Evolutionary conservation across 1,140 invertebrate genomes (phyloP), one percentile per base, ranked within the genome.

Genomic region (Papilio polyxenes): DNA sequence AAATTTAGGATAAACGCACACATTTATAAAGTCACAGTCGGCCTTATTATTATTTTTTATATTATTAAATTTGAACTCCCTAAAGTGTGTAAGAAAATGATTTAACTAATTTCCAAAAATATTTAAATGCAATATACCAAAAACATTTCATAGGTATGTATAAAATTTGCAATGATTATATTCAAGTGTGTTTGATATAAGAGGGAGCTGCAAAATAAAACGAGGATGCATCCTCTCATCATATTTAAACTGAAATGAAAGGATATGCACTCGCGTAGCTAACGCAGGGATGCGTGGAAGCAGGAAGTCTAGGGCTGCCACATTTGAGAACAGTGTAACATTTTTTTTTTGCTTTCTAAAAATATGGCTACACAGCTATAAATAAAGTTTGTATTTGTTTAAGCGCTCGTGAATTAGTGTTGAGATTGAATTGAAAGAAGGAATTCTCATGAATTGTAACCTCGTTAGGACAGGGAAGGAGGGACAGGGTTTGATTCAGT

Each of bases 161-260:
- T 11, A 9, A 23, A 65, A 31, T 65, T 65, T 65, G 10, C 20
- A 65, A 65, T 65, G 20, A 23, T 69, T 69, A 72, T 5, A 3
- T 72, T 2, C 11, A 72, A 31, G 23, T 37, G 13, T 72, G 65
- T 62, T 62, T 20, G 59, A 15, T 65, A 65, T 65, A 65, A 65
- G 23, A 65, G 23, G 62, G 62, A 65, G 62, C 15, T 37, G 31
- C 11, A 72, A 37, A 72, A 72, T 72, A 40, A 37, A 72, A 72
- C 31, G 65, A 72, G 65, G 65, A 72, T 72, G 31, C 65, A 37
- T 37, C 65, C 23, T 72, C 65, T 72, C 65, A 17, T 72, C 65
- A 72, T 37, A 37, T 72, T 37, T 72, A 72, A 72, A 72, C 23
- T 72, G 65, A 72, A 72, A 72, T 72, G 65, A 72, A 72, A 31